These are phyloP conservation scores for Crotalus tigris DNA, from an alignment of 2,113 vertebrate species.

Conservation along the genomic window DNA sequence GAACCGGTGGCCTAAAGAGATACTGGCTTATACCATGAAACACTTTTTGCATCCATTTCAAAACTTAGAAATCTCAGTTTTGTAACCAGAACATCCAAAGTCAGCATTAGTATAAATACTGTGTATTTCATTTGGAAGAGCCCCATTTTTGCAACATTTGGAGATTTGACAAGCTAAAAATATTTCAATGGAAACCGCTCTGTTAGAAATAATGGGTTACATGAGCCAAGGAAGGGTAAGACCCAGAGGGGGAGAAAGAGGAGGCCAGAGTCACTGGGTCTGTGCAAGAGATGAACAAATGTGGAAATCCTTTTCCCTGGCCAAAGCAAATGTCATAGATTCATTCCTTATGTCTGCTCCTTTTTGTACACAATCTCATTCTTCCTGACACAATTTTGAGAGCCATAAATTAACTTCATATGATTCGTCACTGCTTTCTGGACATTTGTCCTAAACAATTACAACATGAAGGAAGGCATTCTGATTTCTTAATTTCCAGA, in stretches of 20 bases:
- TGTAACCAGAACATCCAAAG: not conserved
- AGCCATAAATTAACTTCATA: not conserved
- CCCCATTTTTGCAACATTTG: not conserved
- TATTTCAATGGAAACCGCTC: not conserved
- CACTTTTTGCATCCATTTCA: not conserved
- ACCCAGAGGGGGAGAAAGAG: not conserved
- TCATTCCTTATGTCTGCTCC: not conserved
- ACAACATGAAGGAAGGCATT: not conserved
- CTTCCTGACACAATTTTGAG: not conserved
- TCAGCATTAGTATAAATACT: not conserved
- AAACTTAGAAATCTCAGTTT: not conserved
- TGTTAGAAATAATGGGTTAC: not conserved
- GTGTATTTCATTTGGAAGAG: not conserved
- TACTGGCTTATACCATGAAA: not conserved
- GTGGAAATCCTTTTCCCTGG: not conserved
- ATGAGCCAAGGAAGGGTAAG: not conserved
- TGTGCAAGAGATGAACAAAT: not conserved
- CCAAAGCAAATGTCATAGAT: not conserved
- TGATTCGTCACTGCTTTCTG: not conserved
- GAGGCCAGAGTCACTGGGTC: not conserved
- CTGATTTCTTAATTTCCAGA: not conserved
- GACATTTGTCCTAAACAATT: not conserved
- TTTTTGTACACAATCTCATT: slow-evolving; percentile 1
- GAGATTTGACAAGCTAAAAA: not conserved
- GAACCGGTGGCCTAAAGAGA: not conserved